Evolutionary conservation across 2,113 vertebrate species (phyloP).

Genomic region (Lepisosteus oculatus): DNA sequence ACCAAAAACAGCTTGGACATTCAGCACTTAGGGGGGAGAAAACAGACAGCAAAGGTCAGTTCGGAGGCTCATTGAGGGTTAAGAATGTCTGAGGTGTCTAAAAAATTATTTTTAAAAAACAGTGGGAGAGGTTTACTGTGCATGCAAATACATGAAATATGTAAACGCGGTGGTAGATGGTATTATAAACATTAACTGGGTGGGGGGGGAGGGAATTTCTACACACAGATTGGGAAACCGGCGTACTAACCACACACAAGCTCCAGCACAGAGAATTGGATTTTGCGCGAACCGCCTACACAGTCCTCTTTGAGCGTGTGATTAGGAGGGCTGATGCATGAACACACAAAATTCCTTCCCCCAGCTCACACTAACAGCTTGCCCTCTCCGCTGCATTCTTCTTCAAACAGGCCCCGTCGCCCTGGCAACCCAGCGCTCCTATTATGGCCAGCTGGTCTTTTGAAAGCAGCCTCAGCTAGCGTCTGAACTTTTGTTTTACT

Average conservation of each 20-base stretch:
- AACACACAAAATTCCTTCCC: conserved; percentile 46
- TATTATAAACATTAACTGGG: too few relatives aligned
- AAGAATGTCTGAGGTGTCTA: too few relatives aligned
- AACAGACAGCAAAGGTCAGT: too few relatives aligned
- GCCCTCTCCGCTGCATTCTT: conserved; percentile 68
- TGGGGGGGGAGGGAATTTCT: conserved; percentile 17
- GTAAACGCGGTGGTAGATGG: too few relatives aligned
- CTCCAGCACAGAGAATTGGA: conserved; percentile 32
- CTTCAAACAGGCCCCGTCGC: conserved; percentile 37
- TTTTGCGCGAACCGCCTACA: conserved; percentile 39
- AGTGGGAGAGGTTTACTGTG: too few relatives aligned
- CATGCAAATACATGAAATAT: too few relatives aligned
- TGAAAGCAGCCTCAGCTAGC: conserved; percentile 31
- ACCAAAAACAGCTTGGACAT: too few relatives aligned
- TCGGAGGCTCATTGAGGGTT: too few relatives aligned
- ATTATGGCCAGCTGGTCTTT: conserved; percentile 53
- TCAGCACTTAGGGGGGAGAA: too few relatives aligned
- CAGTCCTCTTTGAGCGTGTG: conserved; percentile 43
- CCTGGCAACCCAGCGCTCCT: conserved; percentile 61
- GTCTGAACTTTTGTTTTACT: conserved; percentile 37
- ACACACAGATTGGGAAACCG: conserved; percentile 28
- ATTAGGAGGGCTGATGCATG: conserved; percentile 49
- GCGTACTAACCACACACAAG: conserved; percentile 43
- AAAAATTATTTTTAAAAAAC: too few relatives aligned
- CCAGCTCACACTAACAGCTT: conserved; percentile 49